Percentiles rank a stretch among this genome's conserved stretches.
Conservation (phyloP, 2,797 vertebrate species). For the Cyprinodon diabolis region DNA sequence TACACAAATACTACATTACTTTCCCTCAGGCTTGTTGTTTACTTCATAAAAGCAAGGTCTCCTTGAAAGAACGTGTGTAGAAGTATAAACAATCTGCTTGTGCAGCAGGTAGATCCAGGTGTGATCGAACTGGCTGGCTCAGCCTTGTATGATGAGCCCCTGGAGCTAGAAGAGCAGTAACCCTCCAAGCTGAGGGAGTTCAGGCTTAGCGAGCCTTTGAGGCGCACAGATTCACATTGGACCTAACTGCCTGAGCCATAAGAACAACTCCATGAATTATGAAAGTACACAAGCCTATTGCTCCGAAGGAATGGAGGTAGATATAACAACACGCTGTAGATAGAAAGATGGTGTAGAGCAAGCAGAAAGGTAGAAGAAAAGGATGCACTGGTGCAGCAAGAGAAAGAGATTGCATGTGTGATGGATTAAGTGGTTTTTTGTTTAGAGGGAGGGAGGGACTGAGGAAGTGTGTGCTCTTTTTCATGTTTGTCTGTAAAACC, state of each 20-base stretch:
- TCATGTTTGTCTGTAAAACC: constrained; percentile 23
- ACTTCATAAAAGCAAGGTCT: constrained; percentile 17
- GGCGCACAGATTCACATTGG: constrained; percentile 66
- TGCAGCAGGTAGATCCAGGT: constrained; percentile 29
- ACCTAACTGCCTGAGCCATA: constrained; percentile 68
- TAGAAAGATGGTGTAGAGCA: constrained; percentile 50
- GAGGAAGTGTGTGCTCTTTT: constrained; percentile 25
- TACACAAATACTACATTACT: not conserved
- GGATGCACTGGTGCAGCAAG: constrained; percentile 40
- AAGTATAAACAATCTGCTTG: constrained; percentile 32
- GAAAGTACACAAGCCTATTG: constrained; percentile 62
- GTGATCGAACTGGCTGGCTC: constrained; percentile 46
- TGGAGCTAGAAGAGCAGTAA: constrained; percentile 9
- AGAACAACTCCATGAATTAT: constrained; percentile 81
- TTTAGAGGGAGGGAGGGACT: constrained; percentile 48
- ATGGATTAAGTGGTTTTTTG: constrained; percentile 60
- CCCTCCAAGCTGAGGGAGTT: constrained; percentile 43
- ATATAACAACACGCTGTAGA: constrained; percentile 52
- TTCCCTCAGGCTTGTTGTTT: not conserved
- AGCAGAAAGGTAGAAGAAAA: constrained; percentile 43
- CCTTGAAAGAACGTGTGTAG: constrained; percentile 2
- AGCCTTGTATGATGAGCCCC: constrained; percentile 36
- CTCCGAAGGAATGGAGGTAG: constrained; percentile 43
- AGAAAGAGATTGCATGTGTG: constrained; percentile 40
- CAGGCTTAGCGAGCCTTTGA: constrained; percentile 62